Evolutionary conservation across 2,113 vertebrate genomes (phyloP), one percentile per base, ranked within the genome.

Genomic region (Melanotaenia duboulayi): DNA sequence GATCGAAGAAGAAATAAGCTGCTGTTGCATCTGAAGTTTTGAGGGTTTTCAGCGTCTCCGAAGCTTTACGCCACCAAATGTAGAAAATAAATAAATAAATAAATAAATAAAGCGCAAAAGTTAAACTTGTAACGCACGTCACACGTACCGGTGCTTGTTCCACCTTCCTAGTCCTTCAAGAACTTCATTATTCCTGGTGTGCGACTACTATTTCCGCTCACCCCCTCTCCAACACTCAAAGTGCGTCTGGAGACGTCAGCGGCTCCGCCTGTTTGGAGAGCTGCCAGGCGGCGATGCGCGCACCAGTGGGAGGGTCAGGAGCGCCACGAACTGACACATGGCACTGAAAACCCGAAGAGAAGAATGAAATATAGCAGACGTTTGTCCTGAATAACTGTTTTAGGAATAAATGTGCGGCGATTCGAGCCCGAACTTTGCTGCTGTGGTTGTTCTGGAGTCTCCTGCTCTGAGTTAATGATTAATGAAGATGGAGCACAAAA

Each of bases 171-270:
- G 35, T 71, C 50, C 48, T 58, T 60, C 14, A 7, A 7, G 13
- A 71, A 48, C 71, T 40, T 48, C 57, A 54, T 55, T 48, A 8
- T 11, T 77, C 59, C 78, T 11, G 23, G 13, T 25, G 35, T 42
- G 65, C 42, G 42, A 14, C 19, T 24, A 32, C 40, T 16, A 32
- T 28, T 60, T 61, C 61, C 54, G 55, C 52, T 61, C 67, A 46
- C 11, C 48, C 56, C 20, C 40, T 60, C 16, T 52, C 12, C 61
- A 11, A 13, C 6, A 19, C 52, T 25, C 50, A 11, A 20, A 56
- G 65, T 22, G 44, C 4, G n/a, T 2, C 25, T 37, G 68, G 49
- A 13, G 58, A 89, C 85, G 87, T 90, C 89, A 88, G 54, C 25
- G 48, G 35, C 67, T 79, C 60, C 90, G 85, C 89, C 85, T 17